These are phyloP conservation scores for Percina caprodes DNA, from an alignment of 2,113 vertebrate species.

Conservation along the genomic window DNA sequence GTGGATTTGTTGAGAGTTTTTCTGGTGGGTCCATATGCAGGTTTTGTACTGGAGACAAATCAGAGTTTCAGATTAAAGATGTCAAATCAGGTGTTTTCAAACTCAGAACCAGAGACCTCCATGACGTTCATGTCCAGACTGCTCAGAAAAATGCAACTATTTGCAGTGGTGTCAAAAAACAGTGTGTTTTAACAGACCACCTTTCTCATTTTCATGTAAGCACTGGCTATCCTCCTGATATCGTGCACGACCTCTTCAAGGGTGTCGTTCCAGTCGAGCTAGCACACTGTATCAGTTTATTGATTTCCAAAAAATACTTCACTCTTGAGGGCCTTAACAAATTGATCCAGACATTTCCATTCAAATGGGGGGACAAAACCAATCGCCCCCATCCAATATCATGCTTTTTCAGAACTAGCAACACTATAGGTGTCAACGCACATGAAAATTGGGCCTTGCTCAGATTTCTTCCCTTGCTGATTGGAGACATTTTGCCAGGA, in stretches of 20 bases:
- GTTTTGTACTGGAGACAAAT: conserved; percentile 7
- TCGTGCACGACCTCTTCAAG: conserved; percentile 33
- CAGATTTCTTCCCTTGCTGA: not conserved
- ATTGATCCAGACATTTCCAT: conserved; percentile 42
- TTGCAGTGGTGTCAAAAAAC: conserved; percentile 19
- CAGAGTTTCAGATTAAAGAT: conserved; percentile 9
- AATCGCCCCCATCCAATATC: conserved; percentile 1
- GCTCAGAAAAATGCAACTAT: not conserved
- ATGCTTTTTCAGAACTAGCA: not conserved
- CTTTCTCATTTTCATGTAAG: conserved; percentile 40
- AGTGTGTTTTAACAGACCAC: conserved; percentile 33
- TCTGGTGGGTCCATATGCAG: conserved; percentile 1
- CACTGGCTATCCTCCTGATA: conserved; percentile 48
- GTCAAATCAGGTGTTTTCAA: conserved; percentile 13
- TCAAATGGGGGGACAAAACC: conserved; percentile 51
- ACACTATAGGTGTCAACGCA: not conserved
- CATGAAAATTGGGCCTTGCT: not conserved
- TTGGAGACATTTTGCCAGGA: not conserved
- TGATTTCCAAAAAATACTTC: conserved; percentile 28
- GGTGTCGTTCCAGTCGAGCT: conserved; percentile 39
- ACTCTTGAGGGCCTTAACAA: conserved; percentile 31
- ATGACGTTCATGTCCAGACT: conserved; percentile 5
- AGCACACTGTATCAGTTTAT: conserved; percentile 11
- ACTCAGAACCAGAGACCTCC: not conserved
- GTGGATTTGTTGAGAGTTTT: conserved; percentile 16